Evolutionary conservation across 2,888 invertebrate species (phyloP), one percentile per base, ranked within the genome.

Genomic region (Agrochola litura): DNA sequence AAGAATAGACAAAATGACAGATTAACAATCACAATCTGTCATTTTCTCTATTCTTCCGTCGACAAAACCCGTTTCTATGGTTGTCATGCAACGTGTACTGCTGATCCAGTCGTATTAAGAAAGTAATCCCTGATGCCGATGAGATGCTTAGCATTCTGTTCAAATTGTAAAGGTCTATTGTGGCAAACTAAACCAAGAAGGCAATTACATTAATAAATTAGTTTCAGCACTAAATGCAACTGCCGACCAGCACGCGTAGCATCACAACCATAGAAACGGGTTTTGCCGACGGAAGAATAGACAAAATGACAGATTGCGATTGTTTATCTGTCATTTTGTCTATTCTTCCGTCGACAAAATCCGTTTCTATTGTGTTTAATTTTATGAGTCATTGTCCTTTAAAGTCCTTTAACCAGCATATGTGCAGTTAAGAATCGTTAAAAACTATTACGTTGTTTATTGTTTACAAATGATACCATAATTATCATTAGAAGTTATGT

Each of bases 381-480:
- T 66, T 6, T 12, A 12, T 46, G 49, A 60, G 10, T 49, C 30
- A 25, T 14, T 43, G 16, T 25, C 19, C 6, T 37, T 22, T 6
- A 10, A 58, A 30, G 0, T 19, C 10, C 2, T 14, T 16, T 49
- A 12, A 14, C 25, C 8, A 46, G 16, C 12, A 63, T 25, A 3
- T 78, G n/a, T n/a, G n/a, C n/a, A n/a, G n/a, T n/a, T n/a, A 52
- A 72, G 19, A 64, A 43, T 43, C 49, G 14, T 52, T 52, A 46
- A 63, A 64, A 49, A 64, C 19, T 5, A 69, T 22, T 49, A 56
- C n/a, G n/a, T 43, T 37, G 54, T 54, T 54, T 22, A 54, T 64
- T 68, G 58, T 80, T 64, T 64, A 74, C 43, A 75, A 80, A 64
- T 79, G 14, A 52, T 65, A 67, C 58, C 30, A 46, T 68, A 56